Evolutionary conservation across 2,888 invertebrate genomes (phyloP), one percentile per base, ranked within the genome.

Genomic region (Fragum fragum): DNA sequence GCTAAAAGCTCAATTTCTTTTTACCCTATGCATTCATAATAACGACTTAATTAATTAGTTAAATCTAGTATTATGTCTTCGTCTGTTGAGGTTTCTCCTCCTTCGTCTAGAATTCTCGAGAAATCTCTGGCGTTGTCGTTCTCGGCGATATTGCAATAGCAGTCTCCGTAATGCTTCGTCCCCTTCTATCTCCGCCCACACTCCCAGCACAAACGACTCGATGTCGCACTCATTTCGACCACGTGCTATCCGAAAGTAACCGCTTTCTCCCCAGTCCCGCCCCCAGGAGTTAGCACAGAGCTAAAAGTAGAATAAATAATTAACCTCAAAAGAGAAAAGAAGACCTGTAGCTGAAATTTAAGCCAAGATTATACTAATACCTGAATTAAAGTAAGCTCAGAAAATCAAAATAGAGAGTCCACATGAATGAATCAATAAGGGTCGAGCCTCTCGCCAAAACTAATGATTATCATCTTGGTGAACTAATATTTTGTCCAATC

Each of bases 221-320:
- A 99, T 98, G 87, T 97, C 97, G 91, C 98, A 97, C 93, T 98
- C 98, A 95, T 98, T 97, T 73, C 93, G 94, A 57, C 99, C 99
- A 77, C 97, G 96, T 6, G 96, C 94, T 90, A 99, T 98, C 80
- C 97, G 96, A 96, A 99, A 99, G 93, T 96, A 97, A 0, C 99
- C 99, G 83, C 96, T 95, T 93, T 99, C 98, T 14, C 99, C 99
- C 99, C 99, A 99, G 88, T 96, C 95, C 0, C 94, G 92, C 11
- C 99, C 99, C 99, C 99, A 99, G 42, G 98, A 98, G 95, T 99
- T 99, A 66, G 98, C 98, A 57, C 97, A 98, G 92, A 97, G 96
- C 98, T 99, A 32, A 21, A 71, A 55, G 2, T 47, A 47, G 9
- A 36, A 9, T 36, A 36, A 36, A n/a, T n/a, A n/a, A n/a, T n/a